A percentile compares a stretch with the other conserved stretches of the same genome.
phyloP scores from a whole-genome alignment of 2,888 invertebrate genomes.

The Drosophila subquinaria region DNA sequence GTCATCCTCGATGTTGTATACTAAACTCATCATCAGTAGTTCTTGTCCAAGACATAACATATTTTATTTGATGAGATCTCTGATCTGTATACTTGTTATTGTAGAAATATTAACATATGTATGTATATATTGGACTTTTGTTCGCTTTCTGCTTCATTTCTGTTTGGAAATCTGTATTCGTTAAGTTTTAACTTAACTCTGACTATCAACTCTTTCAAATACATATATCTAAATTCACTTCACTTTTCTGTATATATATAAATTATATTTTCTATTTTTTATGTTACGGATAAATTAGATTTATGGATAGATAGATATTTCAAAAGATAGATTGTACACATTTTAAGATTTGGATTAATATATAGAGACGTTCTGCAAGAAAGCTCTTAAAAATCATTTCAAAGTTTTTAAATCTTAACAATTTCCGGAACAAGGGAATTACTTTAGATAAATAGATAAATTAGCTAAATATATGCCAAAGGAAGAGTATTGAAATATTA shows the following conservation, averaged over 20 bases:
- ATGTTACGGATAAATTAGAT: too few species aligned
- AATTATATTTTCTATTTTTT: background rate
- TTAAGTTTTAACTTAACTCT: background rate
- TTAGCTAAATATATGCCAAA: background rate
- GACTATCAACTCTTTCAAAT: too few species aligned
- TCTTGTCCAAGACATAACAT: background rate
- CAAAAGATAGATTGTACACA: background rate
- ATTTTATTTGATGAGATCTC: background rate
- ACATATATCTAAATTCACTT: background rate
- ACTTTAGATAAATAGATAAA: background rate
- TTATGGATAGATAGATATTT: too few species aligned
- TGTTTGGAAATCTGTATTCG: background rate
- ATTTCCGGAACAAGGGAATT: too few species aligned
- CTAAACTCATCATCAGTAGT: background rate
- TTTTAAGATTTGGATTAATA: background rate
- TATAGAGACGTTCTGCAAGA: too few species aligned
- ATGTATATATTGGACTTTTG: conserved; percentile 35
- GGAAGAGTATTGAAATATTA: conserved; percentile 6
- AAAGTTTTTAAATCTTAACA: too few species aligned
- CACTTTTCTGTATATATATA: background rate
- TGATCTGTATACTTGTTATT: background rate
- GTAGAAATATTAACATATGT: conserved; percentile 39
- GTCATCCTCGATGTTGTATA: conserved; percentile 21
- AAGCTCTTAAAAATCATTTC: too few species aligned
- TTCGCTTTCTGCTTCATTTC: background rate